Evolutionary conservation across 1,140 invertebrate species (phyloP), one percentile per base, ranked within the genome.

Genomic region (Glomeris maerens): DNA sequence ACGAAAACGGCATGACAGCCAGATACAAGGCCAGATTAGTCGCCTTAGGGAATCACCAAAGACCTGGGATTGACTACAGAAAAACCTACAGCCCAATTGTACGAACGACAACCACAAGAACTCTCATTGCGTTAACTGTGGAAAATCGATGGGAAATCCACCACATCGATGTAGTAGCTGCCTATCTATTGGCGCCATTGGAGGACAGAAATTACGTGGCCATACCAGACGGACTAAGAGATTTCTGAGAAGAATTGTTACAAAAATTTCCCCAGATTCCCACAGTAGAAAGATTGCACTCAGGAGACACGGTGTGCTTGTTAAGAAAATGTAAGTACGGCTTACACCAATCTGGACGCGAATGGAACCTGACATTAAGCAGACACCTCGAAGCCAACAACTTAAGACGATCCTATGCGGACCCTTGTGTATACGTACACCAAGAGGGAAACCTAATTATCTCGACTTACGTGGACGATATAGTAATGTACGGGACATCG

Each of bases 131-230:
- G n/a, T n/a, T n/a, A n/a, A n/a, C n/a, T n/a, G n/a, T n/a, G n/a
- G n/a, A n/a, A n/a, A n/a, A n/a, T n/a, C n/a, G 40, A 42, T 42
- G 40, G 40, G 25, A 21, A 42, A 17, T 21, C 40, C 40, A 42
- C 25, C 40, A 42, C 10, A 42, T 42, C 40, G 40, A 42, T 25
- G 40, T 42, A 42, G 20, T 25, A 42, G 40, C 17, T 21, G 40
- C 40, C 40, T 42, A 42, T 42, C 29, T 48, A 7, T 10, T 31
- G 5, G 45, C 13, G 36, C 5, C 26, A 7, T 28, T 39, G 7
- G 5, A 39, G 7, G 13, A 47, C 7, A 27, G 36, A 47, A 22
- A 31, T 7, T 48, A 10, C 25, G 10, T 42, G 29, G 40, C 17
- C 21, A 4, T 21, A 46, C 23, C 5, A 20, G 25, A 44, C 10